Conservation (phyloP, 1,140 invertebrate species). For the Lineus longissimus region DNA sequence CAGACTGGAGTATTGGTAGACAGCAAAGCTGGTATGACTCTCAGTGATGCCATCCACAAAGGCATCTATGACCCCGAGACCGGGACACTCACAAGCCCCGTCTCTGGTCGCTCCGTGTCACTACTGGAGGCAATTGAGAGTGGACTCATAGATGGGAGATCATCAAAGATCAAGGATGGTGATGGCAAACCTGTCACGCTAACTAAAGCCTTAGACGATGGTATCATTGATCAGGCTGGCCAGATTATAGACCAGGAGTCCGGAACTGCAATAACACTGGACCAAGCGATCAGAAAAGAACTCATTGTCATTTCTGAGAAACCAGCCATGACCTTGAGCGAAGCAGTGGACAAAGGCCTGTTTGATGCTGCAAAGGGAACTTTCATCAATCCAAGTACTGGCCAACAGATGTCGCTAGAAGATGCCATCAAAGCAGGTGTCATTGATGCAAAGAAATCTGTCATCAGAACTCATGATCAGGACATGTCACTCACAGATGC, state of each 20-base stretch:
- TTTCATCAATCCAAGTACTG: constrained; percentile 72
- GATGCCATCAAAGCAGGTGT: constrained; percentile 59
- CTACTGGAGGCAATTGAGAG: constrained; percentile 68
- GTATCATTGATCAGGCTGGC: constrained; percentile 42
- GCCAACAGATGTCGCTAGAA: constrained; percentile 68
- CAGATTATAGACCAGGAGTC: neutral
- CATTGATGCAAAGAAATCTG: constrained; percentile 1
- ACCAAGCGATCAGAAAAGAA: neutral
- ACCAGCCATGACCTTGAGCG: neutral
- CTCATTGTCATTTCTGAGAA: neutral
- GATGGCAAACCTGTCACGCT: constrained; percentile 33
- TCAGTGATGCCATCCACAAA: constrained; percentile 80
- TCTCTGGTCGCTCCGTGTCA: constrained; percentile 68
- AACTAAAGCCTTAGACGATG: constrained; percentile 37
- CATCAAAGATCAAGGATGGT: constrained; percentile 49
- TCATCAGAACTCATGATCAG: neutral
- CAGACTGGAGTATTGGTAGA: constrained; percentile 59
- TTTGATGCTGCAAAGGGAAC: constrained; percentile 75
- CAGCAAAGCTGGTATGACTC: constrained; percentile 62
- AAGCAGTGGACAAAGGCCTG: constrained; percentile 56
- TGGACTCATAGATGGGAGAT: constrained; percentile 67
- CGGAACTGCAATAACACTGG: neutral
- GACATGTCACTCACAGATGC: constrained; percentile 39
- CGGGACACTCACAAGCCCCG: constrained; percentile 65
- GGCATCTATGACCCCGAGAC: constrained; percentile 54